These are phyloP conservation scores for Mellivora capensis DNA, from an alignment of 2,113 vertebrate species.

Conservation along the genomic window DNA sequence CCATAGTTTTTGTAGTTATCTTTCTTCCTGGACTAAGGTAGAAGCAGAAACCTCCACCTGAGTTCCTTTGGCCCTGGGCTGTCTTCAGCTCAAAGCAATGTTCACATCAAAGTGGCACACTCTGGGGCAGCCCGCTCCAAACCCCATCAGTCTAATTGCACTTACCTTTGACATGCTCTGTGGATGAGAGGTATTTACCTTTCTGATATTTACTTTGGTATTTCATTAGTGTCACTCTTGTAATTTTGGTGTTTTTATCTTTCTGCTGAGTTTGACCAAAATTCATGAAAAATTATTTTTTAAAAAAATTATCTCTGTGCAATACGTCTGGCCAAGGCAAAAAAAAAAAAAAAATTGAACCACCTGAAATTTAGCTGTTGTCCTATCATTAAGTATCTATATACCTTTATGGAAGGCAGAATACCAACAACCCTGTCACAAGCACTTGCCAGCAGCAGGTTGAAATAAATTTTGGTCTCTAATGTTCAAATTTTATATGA, in stretches of 20 bases:
- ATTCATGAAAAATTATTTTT: conserved; percentile 32
- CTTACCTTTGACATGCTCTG: background rate
- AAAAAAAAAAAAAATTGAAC: background rate
- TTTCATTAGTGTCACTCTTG: background rate
- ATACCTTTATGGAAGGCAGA: background rate
- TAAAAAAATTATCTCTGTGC: background rate
- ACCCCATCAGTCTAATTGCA: background rate
- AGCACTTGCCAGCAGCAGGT: background rate
- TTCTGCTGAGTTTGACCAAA: conserved; percentile 37
- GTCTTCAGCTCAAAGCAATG: background rate
- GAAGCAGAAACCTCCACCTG: background rate
- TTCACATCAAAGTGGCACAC: background rate
- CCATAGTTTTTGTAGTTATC: background rate
- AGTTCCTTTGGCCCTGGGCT: background rate
- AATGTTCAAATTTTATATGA: background rate
- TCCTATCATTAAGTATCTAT: background rate
- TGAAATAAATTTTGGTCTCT: background rate
- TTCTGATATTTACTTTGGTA: background rate
- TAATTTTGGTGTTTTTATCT: background rate
- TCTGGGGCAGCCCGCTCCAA: background rate
- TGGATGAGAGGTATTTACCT: background rate
- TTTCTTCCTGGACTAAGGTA: background rate
- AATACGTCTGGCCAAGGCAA: background rate
- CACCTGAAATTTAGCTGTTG: background rate
- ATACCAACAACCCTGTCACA: background rate